Evolutionary conservation across 1,140 invertebrate genomes (phyloP), one percentile per base, ranked within the genome.

Genomic region (Subanguina moxae): DNA sequence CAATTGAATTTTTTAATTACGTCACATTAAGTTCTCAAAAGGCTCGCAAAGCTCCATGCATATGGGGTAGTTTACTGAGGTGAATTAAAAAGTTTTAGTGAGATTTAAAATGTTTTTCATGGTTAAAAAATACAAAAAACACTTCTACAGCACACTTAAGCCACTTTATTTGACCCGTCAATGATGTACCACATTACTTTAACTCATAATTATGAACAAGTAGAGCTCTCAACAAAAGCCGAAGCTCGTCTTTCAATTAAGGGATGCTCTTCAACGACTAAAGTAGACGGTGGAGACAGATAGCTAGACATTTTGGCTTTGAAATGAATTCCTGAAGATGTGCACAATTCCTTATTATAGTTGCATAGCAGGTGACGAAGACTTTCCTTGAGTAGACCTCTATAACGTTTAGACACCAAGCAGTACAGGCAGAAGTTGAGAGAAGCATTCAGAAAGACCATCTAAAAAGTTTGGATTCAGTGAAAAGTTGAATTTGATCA

Each of bases 371-470:
- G 8, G 1, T 57, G 52, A 15, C 30, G 15, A 11, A 76, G 8
- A 19, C 57, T 73, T 61, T 76, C 74, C 27, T 52, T 45, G 57
- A 80, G 67, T 27, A 80, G 63, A n/a, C 62, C 52, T n/a, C 78
- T 72, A 65, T 81, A 81, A 21, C 79, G 64, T 21, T 67, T 68
- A 1, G 78, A 81, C 8, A 81, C 80, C 0, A 81, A 65, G 32
- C 79, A 81, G 59, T 81, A 81, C 21, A 81, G 62, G 52, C 76
- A 80, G 68, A 81, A 81, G 57, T 81, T 81, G 23, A 81, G 70
- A 1, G 79, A 76, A 19, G 79, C 80, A 43, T 81, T 81, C 45
- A 82, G 52, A 68, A 82, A 81, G 0, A 81, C 78, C 48, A 80
- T 58, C 74, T 82, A 46, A 67, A 76, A 27, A 67, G n/a, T n/a